Percentiles rank a stretch among this genome's conserved stretches.
phyloP scores from a whole-genome alignment of 2,113 vertebrate species.

The Mastomys natalensis region DNA sequence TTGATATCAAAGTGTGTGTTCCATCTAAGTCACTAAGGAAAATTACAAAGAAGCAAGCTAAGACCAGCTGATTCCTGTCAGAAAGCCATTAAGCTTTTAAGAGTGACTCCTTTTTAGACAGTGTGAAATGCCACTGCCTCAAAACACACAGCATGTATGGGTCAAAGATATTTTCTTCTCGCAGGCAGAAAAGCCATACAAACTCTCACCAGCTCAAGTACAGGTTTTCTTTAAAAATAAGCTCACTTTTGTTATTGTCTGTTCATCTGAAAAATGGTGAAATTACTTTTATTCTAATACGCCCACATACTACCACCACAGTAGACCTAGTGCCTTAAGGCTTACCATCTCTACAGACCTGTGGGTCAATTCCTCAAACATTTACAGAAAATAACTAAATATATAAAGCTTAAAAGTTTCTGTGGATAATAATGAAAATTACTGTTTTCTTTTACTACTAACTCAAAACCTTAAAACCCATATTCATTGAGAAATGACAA shows the following conservation, averaged over 20 bases:
- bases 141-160: constrained; percentile 23
- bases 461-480: neutral
- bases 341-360: neutral
- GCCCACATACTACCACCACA: constrained; percentile 5
- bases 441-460: constrained; percentile 51
- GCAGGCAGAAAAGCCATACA: constrained; percentile 49
- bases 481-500: constrained; percentile 35
- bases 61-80: constrained; percentile 30
- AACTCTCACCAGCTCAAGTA: constrained; percentile 51
- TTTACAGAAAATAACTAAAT: constrained; percentile 48
- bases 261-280: constrained; percentile 47
- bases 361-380: neutral
- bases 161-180: constrained; percentile 55
- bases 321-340: neutral
- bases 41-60: constrained; percentile 34
- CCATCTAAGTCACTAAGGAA: constrained; percentile 34
- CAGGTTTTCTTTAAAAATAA: constrained; percentile 46
- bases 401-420: constrained; percentile 29
- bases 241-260: constrained; percentile 36
- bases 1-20: constrained; percentile 1
- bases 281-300: constrained; percentile 62
- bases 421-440: constrained; percentile 19
- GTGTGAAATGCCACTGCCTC: neutral
- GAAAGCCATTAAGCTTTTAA: neutral
- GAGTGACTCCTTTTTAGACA: constrained; percentile 24